Conservation (phyloP, 2,797 vertebrate genomes). For the Sternotherus odoratus region DNA sequence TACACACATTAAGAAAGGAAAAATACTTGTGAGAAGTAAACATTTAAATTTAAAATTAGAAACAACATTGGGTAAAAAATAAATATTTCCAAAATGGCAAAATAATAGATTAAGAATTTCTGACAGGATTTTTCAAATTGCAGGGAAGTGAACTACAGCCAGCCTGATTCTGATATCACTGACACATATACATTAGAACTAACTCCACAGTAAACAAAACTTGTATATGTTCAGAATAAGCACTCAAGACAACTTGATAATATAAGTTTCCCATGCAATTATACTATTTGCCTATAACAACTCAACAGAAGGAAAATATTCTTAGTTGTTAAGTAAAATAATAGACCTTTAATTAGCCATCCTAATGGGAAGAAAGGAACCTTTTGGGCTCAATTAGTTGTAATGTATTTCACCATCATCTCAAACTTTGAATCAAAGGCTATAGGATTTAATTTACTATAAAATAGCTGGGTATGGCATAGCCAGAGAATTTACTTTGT, state of each 20-base stretch:
- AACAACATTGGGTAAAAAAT: neutral
- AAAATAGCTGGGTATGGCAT: neutral
- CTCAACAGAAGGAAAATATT: neutral
- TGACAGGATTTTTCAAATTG: neutral
- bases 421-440: neutral
- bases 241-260: neutral
- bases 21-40: neutral
- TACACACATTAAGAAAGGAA: neutral
- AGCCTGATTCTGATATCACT: neutral
- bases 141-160: neutral
- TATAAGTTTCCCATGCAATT: neutral
- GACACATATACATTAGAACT: neutral
- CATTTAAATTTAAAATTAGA: neutral
- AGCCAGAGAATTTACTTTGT: slow-evolving; percentile 3
- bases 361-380: neutral
- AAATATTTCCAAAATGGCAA: neutral
- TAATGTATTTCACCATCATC: neutral
- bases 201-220: neutral
- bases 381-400: neutral
- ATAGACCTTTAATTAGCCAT: neutral
- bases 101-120: neutral
- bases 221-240: neutral
- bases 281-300: neutral
- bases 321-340: neutral
- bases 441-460: neutral